A percentile compares a stretch with the other conserved stretches of the same genome.
Evolutionary conservation across 2,888 invertebrate genomes (phyloP).

Genomic region (Elegia similella): DNA sequence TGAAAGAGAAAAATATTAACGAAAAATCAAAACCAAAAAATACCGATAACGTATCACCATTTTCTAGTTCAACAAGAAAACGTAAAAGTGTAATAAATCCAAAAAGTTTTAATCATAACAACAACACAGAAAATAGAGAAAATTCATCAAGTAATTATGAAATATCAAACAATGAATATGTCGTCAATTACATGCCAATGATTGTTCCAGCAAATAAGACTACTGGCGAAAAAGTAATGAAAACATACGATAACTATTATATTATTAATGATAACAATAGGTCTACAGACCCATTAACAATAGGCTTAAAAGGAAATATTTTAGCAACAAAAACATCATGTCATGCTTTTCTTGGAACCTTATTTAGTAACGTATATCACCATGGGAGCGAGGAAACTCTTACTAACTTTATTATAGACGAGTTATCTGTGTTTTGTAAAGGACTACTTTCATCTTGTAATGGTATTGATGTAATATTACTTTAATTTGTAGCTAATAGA

Average conservation of each 20-base stretch:
- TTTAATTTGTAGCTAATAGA: constrained; percentile 44
- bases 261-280: constrained; percentile 10
- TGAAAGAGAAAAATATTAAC: background rate
- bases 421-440: constrained; percentile 69
- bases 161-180: background rate
- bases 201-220: constrained; percentile 9
- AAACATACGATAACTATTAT: constrained; percentile 16
- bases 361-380: constrained; percentile 57
- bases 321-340: constrained; percentile 61
- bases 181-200: constrained; percentile 13
- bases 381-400: constrained; percentile 47
- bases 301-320: constrained; percentile 69
- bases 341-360: constrained; percentile 67
- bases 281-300: constrained; percentile 36
- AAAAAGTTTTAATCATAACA: constrained; percentile 20
- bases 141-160: background rate
- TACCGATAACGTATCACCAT: background rate
- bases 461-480: constrained; percentile 67
- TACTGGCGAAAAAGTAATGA: background rate
- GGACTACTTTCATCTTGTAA: constrained; percentile 65
- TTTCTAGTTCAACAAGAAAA: constrained; percentile 33
- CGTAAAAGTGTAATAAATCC: constrained; percentile 28
- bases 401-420: constrained; percentile 62
- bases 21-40: constrained; percentile 17
- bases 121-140: constrained; percentile 28